A percentile compares a stretch with the other conserved stretches of the same genome.
These are phyloP conservation scores for Leptura quadrifasciata DNA, from an alignment of 2,888 invertebrate genomes.

Conservation along the genomic window DNA sequence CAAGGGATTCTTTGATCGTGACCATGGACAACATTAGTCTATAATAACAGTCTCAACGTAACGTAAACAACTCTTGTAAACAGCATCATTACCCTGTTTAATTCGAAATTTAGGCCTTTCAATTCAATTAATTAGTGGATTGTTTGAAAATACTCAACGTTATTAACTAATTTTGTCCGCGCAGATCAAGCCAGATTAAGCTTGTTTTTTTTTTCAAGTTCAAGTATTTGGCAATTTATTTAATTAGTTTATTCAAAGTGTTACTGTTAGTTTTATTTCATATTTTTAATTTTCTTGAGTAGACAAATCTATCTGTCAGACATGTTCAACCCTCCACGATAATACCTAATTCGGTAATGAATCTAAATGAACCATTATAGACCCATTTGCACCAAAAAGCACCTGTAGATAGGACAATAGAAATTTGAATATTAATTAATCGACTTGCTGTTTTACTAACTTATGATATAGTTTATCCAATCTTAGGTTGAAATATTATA, in stretches of 20 bases:
- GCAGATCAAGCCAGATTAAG: not conserved
- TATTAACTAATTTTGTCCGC: not conserved
- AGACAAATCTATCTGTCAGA: too few species aligned
- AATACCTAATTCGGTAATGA: too few species aligned
- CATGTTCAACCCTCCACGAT: too few species aligned
- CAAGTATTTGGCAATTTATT: constrained; percentile 9
- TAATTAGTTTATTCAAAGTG: constrained; percentile 19
- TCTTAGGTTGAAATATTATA: too few species aligned
- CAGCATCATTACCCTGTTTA: not conserved
- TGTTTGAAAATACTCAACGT: constrained; percentile 3
- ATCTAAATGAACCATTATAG: too few species aligned
- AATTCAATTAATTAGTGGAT: constrained; percentile 14
- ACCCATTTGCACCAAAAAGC: too few species aligned
- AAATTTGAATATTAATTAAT: too few species aligned
- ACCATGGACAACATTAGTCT: constrained; percentile 25
- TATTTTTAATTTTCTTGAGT: too few species aligned
- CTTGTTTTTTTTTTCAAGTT: constrained; percentile 22
- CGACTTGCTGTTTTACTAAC: too few species aligned
- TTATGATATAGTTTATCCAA: too few species aligned
- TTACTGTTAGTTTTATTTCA: not conserved
- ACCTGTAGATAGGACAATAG: too few species aligned
- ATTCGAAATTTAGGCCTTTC: constrained; percentile 2
- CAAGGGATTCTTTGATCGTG: constrained; percentile 9
- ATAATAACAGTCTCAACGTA: not conserved
- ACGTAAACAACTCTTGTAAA: constrained; percentile 23